Conservation (phyloP, 2,888 invertebrate genomes). For the Leptinotarsa tumamoca region DNA sequence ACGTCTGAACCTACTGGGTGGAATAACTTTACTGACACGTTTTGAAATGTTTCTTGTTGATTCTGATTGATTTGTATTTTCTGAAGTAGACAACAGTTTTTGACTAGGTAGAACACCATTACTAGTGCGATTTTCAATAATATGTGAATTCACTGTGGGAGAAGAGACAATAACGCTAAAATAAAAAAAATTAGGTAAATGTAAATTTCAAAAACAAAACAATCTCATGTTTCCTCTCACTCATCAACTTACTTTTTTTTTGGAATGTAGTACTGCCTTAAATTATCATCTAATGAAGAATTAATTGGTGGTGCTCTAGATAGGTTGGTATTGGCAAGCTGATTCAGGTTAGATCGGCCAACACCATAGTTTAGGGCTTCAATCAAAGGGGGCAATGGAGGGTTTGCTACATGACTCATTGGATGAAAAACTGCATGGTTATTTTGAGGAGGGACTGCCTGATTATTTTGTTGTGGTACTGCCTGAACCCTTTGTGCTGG, state of each 20-base stretch:
- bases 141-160: too few relatives aligned
- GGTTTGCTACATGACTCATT: neutral
- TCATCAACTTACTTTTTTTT: neutral
- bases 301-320: neutral
- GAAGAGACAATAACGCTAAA: too few relatives aligned
- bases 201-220: too few relatives aligned
- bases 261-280: conserved; percentile 2
- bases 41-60: too few relatives aligned
- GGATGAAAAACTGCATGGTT: neutral
- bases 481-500: neutral
- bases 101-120: too few relatives aligned
- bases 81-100: too few relatives aligned
- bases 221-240: too few relatives aligned
- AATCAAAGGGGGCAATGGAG: neutral
- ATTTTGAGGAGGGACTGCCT: neutral
- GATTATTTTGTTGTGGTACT: neutral
- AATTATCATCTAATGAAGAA: neutral
- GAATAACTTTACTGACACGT: too few relatives aligned
- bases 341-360: neutral
- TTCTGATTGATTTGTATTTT: too few relatives aligned
- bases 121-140: too few relatives aligned
- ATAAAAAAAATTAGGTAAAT: too few relatives aligned
- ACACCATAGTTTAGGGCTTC: neutral
- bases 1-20: too few relatives aligned
- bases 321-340: neutral